Percentiles rank a stretch among this genome's conserved stretches.
phyloP scores from a whole-genome alignment of 2,888 invertebrate species.

The Nephrotoma flavescens region DNA sequence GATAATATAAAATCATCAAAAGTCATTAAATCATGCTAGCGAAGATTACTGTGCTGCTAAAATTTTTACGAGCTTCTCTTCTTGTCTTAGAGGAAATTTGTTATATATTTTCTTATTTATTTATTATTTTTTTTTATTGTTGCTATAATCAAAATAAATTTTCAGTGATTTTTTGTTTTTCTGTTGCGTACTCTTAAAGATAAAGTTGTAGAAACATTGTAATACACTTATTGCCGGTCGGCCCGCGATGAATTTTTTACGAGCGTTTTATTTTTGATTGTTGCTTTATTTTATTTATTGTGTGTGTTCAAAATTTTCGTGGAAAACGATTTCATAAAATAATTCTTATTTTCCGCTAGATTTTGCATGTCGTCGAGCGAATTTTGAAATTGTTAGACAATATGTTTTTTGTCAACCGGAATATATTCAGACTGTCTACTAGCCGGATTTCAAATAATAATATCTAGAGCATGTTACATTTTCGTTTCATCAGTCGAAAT shows the following conservation, averaged over 20 bases:
- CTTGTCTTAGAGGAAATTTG: background rate
- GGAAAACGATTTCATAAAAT: background rate
- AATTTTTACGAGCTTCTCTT: background rate
- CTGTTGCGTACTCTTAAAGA: background rate
- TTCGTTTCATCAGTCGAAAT: no score
- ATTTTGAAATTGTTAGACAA: background rate
- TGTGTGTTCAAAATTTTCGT: background rate
- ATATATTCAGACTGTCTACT: no score
- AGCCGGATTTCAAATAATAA: no score
- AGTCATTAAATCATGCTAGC: background rate
- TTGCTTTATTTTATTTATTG: background rate
- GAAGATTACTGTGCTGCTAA: background rate
- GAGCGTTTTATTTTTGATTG: background rate
- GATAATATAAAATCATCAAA: background rate
- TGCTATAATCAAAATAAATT: background rate
- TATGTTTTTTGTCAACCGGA: background rate
- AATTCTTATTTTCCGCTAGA: background rate
- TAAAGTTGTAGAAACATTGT: background rate
- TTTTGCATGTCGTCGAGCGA: background rate
- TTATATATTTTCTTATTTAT: background rate
- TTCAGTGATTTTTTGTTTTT: background rate
- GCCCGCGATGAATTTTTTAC: background rate
- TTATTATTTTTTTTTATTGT: background rate
- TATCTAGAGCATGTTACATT: no score
- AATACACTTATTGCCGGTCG: background rate